These are phyloP conservation scores for Chelonoidis abingdonii DNA, from an alignment of 2,113 vertebrate genomes.

Conservation along the genomic window DNA sequence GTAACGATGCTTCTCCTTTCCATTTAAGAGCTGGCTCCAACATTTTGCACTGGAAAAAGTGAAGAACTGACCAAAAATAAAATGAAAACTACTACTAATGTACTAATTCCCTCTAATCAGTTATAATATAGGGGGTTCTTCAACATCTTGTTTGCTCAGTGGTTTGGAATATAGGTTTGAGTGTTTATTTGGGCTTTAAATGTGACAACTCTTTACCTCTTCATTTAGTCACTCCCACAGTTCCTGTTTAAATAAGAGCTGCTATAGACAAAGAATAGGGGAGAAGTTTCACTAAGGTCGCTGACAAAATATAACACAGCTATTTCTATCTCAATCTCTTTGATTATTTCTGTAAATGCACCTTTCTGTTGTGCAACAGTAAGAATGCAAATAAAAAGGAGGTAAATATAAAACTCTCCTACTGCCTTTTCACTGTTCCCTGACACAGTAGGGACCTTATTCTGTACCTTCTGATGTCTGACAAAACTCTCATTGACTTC, in stretches of 20 bases:
- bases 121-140: not conserved
- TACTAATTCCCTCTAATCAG: not conserved
- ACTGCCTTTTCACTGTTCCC: not conserved
- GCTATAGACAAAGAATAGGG: constrained; percentile 46
- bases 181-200: constrained; percentile 52
- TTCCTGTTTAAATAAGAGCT: constrained; percentile 58
- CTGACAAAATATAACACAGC: constrained; percentile 36
- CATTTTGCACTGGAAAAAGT: not conserved
- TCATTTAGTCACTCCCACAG: constrained; percentile 65
- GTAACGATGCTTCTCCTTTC: not conserved
- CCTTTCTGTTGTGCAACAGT: not conserved
- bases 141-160: constrained; percentile 32
- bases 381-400: not conserved
- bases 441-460: not conserved
- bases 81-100: constrained; percentile 20
- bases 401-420: not conserved
- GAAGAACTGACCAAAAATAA: constrained; percentile 10
- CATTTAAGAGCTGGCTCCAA: not conserved
- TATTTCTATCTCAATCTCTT: constrained; percentile 22
- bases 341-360: constrained; percentile 5
- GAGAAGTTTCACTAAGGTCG: not conserved
- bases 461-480: not conserved
- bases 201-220: constrained; percentile 74
- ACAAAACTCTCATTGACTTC: not conserved
- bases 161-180: constrained; percentile 53